Evolutionary conservation across 1,140 invertebrate species (phyloP).

Genomic region (Phymorhynchus buccinoides): DNA sequence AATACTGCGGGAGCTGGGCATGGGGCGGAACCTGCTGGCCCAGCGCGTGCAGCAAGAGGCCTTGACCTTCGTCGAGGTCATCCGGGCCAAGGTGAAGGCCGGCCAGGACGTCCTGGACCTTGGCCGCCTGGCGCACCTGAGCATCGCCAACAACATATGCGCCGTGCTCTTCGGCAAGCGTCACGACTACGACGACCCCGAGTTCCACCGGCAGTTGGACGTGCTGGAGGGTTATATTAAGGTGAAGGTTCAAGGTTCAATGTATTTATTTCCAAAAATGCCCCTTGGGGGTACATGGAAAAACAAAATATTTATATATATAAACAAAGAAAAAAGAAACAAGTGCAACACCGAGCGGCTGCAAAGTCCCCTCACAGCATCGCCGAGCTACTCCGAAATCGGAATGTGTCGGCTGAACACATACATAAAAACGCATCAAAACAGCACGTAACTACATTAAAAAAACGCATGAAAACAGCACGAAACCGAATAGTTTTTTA

Average conservation of each 20-base stretch:
- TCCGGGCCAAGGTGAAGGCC: conserved; percentile 8
- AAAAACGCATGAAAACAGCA: too few relatives aligned
- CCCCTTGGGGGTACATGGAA: too few relatives aligned
- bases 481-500: too few relatives aligned
- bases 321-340: too few relatives aligned
- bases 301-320: not conserved
- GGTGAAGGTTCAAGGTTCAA: too few relatives aligned
- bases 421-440: too few relatives aligned
- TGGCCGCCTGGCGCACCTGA: conserved; percentile 68
- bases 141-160: conserved; percentile 85
- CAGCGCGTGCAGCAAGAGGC: conserved; percentile 76
- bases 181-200: conserved; percentile 74
- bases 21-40: conserved; percentile 82
- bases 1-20: conserved; percentile 84
- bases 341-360: too few relatives aligned
- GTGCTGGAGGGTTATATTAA: conserved; percentile 13
- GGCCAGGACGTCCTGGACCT: conserved; percentile 33
- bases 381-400: too few relatives aligned
- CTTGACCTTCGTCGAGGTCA: conserved; percentile 21
- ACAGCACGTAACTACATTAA: too few relatives aligned
- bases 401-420: too few relatives aligned
- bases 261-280: not conserved
- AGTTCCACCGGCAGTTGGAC: conserved; percentile 35
- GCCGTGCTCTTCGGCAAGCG: conserved; percentile 86
- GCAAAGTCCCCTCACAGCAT: too few relatives aligned